phyloP scores from a whole-genome alignment of 2,797 vertebrate genomes.

The Rhadinocentrus ornatus region DNA sequence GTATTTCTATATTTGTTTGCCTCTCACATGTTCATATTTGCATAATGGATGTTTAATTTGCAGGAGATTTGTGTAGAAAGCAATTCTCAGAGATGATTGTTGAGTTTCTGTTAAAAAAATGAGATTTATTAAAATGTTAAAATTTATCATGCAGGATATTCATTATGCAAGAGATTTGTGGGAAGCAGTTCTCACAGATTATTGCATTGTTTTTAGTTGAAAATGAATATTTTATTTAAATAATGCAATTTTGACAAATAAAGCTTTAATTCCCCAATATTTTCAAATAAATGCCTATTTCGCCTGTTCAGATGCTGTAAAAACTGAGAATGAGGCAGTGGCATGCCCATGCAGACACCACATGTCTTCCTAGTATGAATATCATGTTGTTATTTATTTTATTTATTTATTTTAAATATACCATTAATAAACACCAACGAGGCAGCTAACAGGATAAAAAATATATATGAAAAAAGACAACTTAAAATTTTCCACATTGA shows the following conservation, averaged over 20 bases:
- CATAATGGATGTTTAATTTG: constrained; percentile 12
- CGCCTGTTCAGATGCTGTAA: constrained; percentile 15
- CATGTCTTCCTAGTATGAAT: constrained; percentile 24
- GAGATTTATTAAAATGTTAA: no score
- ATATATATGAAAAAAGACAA: constrained; percentile 36
- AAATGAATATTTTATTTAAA: not conserved
- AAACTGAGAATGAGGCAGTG: constrained; percentile 11
- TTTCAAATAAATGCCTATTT: not conserved
- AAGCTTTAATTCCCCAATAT: not conserved
- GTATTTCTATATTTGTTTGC: constrained; percentile 29
- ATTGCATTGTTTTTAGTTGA: not conserved
- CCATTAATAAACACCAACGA: constrained; percentile 37
- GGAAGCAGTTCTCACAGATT: not conserved
- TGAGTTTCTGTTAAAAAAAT: not conserved
- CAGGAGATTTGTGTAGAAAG: constrained; percentile 7
- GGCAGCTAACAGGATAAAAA: constrained; percentile 44
- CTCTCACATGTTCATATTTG: constrained; percentile 30
- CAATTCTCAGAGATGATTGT: constrained; percentile 1
- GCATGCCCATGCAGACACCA: constrained; percentile 11
- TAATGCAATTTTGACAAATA: not conserved
- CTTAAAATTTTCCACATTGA: constrained; percentile 46
- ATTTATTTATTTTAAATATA: constrained; percentile 31
- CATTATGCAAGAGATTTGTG: constrained; percentile 1
- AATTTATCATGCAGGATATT: not conserved
- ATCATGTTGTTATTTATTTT: constrained; percentile 25